Evolutionary conservation across 2,113 vertebrate genomes (phyloP).

Genomic region (cattle (Bos taurus)): DNA sequence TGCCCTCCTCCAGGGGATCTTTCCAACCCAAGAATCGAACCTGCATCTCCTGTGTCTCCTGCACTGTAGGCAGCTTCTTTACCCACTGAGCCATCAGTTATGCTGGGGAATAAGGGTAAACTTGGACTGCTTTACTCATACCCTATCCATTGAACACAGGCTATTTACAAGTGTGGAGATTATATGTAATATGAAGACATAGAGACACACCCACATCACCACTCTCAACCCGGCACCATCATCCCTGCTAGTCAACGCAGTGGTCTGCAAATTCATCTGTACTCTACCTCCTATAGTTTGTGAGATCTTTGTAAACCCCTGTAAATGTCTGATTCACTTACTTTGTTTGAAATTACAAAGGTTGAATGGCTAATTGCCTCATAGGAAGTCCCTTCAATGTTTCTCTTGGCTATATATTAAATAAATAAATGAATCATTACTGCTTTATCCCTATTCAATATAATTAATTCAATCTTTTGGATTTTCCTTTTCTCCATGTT

Average conservation of each 20-base stretch:
- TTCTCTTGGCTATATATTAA: constrained; percentile 56
- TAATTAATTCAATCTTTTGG: constrained; percentile 68
- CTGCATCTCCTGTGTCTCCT: not conserved
- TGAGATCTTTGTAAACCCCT: constrained; percentile 29
- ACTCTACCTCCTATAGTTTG: not conserved
- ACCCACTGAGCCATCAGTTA: not conserved
- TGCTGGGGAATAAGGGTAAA: not conserved
- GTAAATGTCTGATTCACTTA: constrained; percentile 39
- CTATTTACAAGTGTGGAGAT: not conserved
- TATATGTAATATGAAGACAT: not conserved
- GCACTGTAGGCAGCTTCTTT: not conserved
- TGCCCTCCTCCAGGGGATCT: not conserved
- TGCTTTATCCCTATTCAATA: constrained; percentile 61
- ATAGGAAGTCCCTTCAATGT: constrained; percentile 42
- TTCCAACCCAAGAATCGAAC: not conserved
- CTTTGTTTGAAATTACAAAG: constrained; percentile 55
- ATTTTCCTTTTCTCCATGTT: constrained; percentile 71
- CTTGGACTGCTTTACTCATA: not conserved
- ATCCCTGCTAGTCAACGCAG: not conserved
- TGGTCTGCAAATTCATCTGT: not conserved
- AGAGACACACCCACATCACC: not conserved
- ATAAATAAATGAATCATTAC: constrained; percentile 36
- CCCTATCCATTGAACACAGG: not conserved
- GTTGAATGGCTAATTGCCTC: constrained; percentile 52
- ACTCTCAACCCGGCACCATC: not conserved